Evolutionary conservation across 2,113 vertebrate species (phyloP), one percentile per base, ranked within the genome.

Genomic region (Lichenostomus cassidix): DNA sequence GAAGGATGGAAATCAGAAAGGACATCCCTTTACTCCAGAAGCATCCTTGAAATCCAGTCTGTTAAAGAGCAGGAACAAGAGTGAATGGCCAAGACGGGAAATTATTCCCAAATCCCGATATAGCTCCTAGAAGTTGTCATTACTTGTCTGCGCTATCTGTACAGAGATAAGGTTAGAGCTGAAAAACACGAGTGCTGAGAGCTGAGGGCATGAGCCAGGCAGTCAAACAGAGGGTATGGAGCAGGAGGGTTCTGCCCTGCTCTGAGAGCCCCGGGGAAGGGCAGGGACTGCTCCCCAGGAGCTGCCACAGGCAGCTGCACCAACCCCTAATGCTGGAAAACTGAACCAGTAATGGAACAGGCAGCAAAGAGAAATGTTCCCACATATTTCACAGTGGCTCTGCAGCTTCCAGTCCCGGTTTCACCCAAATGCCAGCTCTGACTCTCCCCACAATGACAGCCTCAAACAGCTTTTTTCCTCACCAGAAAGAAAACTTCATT

Each of bases 191-290:
- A 67, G 87, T 21, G 87, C 69, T 53, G 78, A 59, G 59, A 80
- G 86, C 68, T 46, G 60, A 82, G 69, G 47, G 39, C 47, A 60
- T 4, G 62, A 68, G 79, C 20, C 70, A 55, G 62, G 62, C 70
- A 75, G 62, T 3, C 7, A n/a, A 16, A 71, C 18, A 41, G 35
- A 80, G 76, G 28, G 12, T 12, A 44, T 5, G n/a, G 62, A 39
- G 53, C 0, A 0, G 11, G 59, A 20, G 0, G 0, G 44, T 16
- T 28, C 60, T 74, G 52, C 37, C 67, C 85, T 64, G 58, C 75
- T 42, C 65, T 0, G 0, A 22, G 50, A 42, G 58, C 76, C 76
- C 59, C 5, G 5, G 59, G 70, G 31, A 23, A 58, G 55, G n/a
- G 67, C 73, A 86, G 80, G 53, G 11, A 58, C 41, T 0, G 1